phyloP scores from a whole-genome alignment of 2,888 invertebrate genomes.

The Deilephila porcellus region DNA sequence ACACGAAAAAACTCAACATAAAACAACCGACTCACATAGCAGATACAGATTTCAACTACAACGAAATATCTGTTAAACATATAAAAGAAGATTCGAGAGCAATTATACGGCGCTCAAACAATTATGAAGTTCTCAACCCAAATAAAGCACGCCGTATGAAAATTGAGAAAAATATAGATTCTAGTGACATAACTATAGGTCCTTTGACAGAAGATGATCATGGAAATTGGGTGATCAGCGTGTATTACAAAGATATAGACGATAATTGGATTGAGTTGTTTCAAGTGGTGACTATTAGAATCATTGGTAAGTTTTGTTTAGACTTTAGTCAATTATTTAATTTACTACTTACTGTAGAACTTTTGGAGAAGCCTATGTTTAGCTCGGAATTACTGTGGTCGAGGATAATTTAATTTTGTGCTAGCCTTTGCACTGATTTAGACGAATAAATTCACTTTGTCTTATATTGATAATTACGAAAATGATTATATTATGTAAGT shows the following conservation, averaged over 20 bases:
- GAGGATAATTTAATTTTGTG: no score
- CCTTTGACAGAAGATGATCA: constrained; percentile 63
- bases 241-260: constrained; percentile 53
- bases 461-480: no score
- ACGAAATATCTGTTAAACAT: constrained; percentile 28
- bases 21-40: constrained; percentile 30
- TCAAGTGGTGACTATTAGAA: constrained; percentile 67
- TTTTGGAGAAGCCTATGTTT: no score
- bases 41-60: constrained; percentile 29
- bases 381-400: no score
- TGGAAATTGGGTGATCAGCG: constrained; percentile 74
- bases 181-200: constrained; percentile 66
- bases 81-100: constrained; percentile 17
- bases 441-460: no score
- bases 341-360: background rate
- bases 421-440: no score
- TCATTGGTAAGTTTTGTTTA: constrained; percentile 58
- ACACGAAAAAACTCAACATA: constrained; percentile 51
- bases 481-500: no score
- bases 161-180: constrained; percentile 41
- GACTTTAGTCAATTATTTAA: background rate
- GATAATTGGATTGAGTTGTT: constrained; percentile 63
- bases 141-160: constrained; percentile 31
- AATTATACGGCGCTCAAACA: constrained; percentile 37
- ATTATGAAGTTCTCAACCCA: constrained; percentile 48